Evolutionary conservation across 2,113 vertebrate genomes (phyloP).

Genomic region (Coptodon bakossiorum): DNA sequence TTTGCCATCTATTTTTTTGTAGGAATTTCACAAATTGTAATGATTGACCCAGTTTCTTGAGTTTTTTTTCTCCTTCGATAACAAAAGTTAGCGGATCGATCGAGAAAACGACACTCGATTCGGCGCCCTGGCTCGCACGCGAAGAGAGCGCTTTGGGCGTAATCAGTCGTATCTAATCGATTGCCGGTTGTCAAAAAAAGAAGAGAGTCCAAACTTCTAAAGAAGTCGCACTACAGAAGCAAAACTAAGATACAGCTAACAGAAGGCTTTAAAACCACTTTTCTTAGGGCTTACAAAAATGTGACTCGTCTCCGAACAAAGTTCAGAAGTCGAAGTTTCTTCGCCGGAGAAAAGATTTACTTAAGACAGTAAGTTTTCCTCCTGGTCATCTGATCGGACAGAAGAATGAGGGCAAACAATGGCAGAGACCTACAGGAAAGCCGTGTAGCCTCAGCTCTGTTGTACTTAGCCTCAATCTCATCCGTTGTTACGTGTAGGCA

Average conservation of each 20-base stretch:
- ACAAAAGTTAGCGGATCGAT: not conserved
- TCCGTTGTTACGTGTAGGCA: not conserved
- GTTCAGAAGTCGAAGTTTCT: not conserved
- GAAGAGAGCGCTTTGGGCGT: slow-evolving; percentile 9
- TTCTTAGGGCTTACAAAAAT: not conserved
- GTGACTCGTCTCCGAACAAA: not conserved
- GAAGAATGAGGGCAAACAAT: slow-evolving; percentile 58
- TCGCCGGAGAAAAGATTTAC: not conserved
- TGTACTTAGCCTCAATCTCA: not conserved
- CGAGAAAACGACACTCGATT: slow-evolving; percentile 19
- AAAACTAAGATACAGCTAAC: not conserved
- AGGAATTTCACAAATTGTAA: not conserved
- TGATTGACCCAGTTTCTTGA: not conserved
- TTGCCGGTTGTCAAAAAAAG: not conserved
- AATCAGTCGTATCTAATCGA: slow-evolving; percentile 60
- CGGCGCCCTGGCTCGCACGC: not conserved
- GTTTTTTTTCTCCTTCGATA: not conserved
- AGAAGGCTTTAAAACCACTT: not conserved
- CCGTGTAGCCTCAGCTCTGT: not conserved
- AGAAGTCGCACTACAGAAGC: not conserved
- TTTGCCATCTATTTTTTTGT: not conserved
- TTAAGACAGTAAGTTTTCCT: slow-evolving; percentile 57
- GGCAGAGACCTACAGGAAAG: slow-evolving; percentile 5
- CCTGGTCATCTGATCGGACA: slow-evolving; percentile 45
- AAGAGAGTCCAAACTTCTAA: slow-evolving; percentile 22